These are phyloP conservation scores for Drosophila melanica DNA, from an alignment of 1,140 invertebrate species.

Conservation along the genomic window DNA sequence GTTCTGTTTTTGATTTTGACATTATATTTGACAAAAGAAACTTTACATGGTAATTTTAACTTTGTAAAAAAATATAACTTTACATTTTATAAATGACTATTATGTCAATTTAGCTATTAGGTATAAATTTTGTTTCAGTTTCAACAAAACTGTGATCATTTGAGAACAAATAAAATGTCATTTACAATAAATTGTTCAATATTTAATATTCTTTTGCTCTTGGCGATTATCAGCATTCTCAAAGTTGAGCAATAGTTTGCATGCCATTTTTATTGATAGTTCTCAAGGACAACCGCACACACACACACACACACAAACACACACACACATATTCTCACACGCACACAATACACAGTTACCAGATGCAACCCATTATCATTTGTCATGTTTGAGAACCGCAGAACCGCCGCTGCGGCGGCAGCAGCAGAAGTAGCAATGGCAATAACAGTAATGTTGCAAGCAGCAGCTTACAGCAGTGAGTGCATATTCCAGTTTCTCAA, in stretches of 20 bases:
- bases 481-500: slow-evolving; percentile 47
- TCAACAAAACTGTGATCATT: too few species aligned
- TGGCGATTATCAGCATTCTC: not conserved
- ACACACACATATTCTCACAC: not conserved
- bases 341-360: not conserved
- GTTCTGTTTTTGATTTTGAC: too few species aligned
- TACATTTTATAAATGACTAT: too few species aligned
- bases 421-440: not conserved
- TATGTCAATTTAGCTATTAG: too few species aligned
- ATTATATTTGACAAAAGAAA: slow-evolving; percentile 26
- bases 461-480: slow-evolving; percentile 18
- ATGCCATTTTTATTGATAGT: slow-evolving; percentile 40
- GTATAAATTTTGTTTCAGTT: too few species aligned
- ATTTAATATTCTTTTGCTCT: too few species aligned
- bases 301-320: slow-evolving; percentile 1
- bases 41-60: too few species aligned
- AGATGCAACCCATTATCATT: slow-evolving; percentile 51
- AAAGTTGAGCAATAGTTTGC: slow-evolving; percentile 15
- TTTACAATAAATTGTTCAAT: too few species aligned
- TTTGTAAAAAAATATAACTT: too few species aligned
- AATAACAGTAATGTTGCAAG: not conserved
- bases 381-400: slow-evolving; percentile 49
- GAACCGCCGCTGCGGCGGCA: too few species aligned
- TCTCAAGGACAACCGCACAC: slow-evolving; percentile 16
- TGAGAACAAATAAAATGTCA: too few species aligned